phyloP scores from a whole-genome alignment of 2,888 invertebrate genomes.

The Folsomia candida region DNA sequence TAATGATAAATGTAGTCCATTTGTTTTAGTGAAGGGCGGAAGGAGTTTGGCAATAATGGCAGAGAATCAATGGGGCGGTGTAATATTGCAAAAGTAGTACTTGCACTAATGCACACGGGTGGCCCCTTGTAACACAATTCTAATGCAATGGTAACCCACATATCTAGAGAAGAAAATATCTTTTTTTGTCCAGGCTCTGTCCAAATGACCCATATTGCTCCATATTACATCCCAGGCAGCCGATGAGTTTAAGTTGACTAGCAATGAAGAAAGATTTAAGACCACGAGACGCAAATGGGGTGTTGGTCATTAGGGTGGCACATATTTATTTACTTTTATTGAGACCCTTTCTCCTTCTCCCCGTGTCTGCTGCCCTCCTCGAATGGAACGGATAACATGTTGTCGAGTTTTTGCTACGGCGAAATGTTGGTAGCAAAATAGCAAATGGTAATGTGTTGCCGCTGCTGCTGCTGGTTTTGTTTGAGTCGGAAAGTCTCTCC shows the following conservation, averaged over 20 bases:
- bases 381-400: not conserved
- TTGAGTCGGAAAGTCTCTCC: not conserved
- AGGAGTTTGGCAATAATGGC: not conserved
- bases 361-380: not conserved
- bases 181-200: not conserved
- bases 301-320: not conserved
- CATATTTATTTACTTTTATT: constrained; percentile 7
- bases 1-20: not conserved
- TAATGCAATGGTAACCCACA: not conserved
- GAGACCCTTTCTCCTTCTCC: not conserved
- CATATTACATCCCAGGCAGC: not conserved
- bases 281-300: not conserved
- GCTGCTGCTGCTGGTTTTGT: not conserved
- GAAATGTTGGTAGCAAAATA: not conserved
- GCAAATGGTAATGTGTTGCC: not conserved
- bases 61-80: constrained; percentile 1
- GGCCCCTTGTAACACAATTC: too few species aligned
- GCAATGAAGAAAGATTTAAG: constrained; percentile 5
- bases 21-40: not conserved
- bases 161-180: not conserved
- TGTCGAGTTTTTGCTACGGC: too few species aligned
- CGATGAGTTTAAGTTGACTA: constrained; percentile 6
- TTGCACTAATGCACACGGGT: not conserved
- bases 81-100: not conserved
- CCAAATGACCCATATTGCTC: not conserved